These are phyloP conservation scores for Calidris pygmaea DNA, from an alignment of 2,113 vertebrate species.

Conservation along the genomic window DNA sequence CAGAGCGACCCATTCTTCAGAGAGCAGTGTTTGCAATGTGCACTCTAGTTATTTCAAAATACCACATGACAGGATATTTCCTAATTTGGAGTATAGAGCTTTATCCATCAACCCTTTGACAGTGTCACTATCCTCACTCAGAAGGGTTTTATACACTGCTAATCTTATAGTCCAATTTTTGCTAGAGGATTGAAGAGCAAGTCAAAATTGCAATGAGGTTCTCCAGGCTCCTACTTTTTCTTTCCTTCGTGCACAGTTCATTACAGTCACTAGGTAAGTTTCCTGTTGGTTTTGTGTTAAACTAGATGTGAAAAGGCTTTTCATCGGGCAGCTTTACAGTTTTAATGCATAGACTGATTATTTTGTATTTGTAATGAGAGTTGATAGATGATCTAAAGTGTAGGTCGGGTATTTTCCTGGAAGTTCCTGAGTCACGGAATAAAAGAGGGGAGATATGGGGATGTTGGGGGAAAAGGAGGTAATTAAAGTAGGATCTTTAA, in stretches of 20 bases:
- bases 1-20: accelerated
- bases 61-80: conserved; percentile 36
- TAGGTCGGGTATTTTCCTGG: neutral
- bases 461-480: neutral
- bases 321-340: neutral
- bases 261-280: conserved; percentile 32
- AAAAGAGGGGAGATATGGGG: neutral
- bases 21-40: neutral
- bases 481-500: neutral
- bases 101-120: neutral
- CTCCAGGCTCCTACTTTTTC: neutral
- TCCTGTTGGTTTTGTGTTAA: neutral
- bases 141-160: neutral
- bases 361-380: neutral
- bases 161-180: neutral
- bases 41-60: neutral
- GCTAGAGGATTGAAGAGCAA: neutral
- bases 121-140: neutral
- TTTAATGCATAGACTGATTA: neutral
- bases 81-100: neutral
- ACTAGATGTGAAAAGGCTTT: neutral
- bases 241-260: neutral
- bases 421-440: neutral
- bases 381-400: neutral
- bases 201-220: neutral